Base-by-base conservation (phyloP, 2,888 invertebrate species). In the Zeuzera pyrina region DNA sequence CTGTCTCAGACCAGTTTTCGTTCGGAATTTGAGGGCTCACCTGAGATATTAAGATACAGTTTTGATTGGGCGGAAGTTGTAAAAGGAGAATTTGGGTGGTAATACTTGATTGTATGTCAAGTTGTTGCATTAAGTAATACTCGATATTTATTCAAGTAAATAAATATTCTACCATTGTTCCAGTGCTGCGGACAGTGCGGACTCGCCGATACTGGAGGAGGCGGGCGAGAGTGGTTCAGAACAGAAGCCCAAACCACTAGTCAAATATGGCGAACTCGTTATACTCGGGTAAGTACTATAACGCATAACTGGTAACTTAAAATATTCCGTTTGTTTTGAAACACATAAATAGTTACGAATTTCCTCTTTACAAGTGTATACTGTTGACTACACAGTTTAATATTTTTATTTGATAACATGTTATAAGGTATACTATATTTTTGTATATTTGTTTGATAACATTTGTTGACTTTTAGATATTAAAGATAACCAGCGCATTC, bases 181-280 rank as follows among this genome's bases (percentile, higher is more conserved):
- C 61, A 84, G 84, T 78, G 73, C 84, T 78, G 81, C 76, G 76
- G 84, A 84, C 74, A 84, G 79, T 73, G 77, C 84, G 70, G 91
- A 91, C 70, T 90, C 91, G 68, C 90, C 91, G 60, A 90, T 91
- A 70, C 85, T 91, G 68, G 91, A 90, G 71, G 91, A 91, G 76
- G 89, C 89, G 55, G 88, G 88, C 67, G 88, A 88, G 70, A 89
- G 90, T 65, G 90, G 90, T 60, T 87, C 89, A 45, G 92, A 93
- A 59, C 84, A 83, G 62, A 93, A 93, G 73, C 91, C 92, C 42
- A 91, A 92, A 73, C 88, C 88, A 48, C 84, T 86, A 52, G 84
- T 92, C 62, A 94, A 94, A 86, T 95, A 94, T 86, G 95, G 95
- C 55, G 95, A 95, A 87, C 88, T 95, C 74, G 93, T 95, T 71